Evolutionary conservation across 2,888 invertebrate genomes (phyloP), one percentile per base, ranked within the genome.

Genomic region (Epirrhoe alternata): DNA sequence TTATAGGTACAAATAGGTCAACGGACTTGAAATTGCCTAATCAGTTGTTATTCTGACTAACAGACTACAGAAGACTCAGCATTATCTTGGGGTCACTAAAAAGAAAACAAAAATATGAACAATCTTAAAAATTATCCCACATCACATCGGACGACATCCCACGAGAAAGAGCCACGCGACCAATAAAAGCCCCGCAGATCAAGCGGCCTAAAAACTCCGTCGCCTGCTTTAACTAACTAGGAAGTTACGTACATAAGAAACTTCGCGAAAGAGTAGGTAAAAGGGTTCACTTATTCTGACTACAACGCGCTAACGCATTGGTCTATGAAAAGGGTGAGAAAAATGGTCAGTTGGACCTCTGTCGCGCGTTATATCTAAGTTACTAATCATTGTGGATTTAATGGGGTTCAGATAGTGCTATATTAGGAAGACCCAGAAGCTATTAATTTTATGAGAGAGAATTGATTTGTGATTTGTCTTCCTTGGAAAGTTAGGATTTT

Each of bases 301-400:
- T 53, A 68, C 61, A 71, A 57, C 67, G 54, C 70, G 72, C 75
- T 72, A 73, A 72, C 68, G 66, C 68, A 63, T 24, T 54, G 60
- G 60, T 50, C 71, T 68, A 68, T 70, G 68, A 70, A 74, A 73
- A 68, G 75, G 73, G 72, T 69, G 73, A 68, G 74, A 73, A 74
- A 75, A 72, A 35, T 71, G 71, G 70, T 59, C 69, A 35, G 55
- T 59, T 60, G 66, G 61, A 61, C 53, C 64, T 72, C 71, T 74
- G 71, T 70, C 64, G 35, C 57, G 59, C 69, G 75, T 77, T 75
- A 76, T 75, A 74, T 69, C 63, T 68, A 61, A 67, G 70, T 71
- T 69, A 65, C 59, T 68, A 58, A 73, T 68, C 74, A 74, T 75
- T 69, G 64, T 61, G 65, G 67, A 61, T 45, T 55, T 30, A 55